A percentile compares a stretch with the other conserved stretches of the same genome.
Conservation (phyloP, 2,888 invertebrate genomes). For the Amiota minor region DNA sequence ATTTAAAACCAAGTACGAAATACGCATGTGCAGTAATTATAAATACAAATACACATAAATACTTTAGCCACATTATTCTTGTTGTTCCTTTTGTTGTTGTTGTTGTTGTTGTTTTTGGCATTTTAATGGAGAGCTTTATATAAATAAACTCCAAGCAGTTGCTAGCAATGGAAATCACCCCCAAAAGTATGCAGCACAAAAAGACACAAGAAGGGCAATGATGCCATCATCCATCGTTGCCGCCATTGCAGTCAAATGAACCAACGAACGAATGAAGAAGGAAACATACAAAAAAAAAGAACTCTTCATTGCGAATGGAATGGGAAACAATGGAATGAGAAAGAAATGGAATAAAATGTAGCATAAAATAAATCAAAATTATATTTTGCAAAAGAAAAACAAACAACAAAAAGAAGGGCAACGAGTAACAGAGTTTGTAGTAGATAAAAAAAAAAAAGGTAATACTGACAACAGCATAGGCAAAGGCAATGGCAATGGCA, state of each 20-base stretch:
- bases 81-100: conserved; percentile 32
- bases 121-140: conserved; percentile 68
- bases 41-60: conserved; percentile 66
- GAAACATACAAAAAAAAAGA: conserved; percentile 12
- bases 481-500: no score
- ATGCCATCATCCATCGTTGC: no score
- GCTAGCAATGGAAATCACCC: conserved; percentile 31
- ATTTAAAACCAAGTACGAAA: conserved; percentile 36
- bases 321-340: no score
- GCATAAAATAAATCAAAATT: conserved; percentile 66
- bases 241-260: conserved; percentile 17
- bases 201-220: neutral
- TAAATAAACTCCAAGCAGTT: conserved; percentile 58
- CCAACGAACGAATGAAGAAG: conserved; percentile 29
- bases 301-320: no score
- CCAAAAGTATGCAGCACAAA: conserved; percentile 33
- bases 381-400: conserved; percentile 64
- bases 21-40: conserved; percentile 73
- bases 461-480: conserved; percentile 35
- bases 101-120: conserved; percentile 40
- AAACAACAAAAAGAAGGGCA: conserved; percentile 33
- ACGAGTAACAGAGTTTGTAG: conserved; percentile 25
- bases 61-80: conserved; percentile 44
- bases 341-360: conserved; percentile 41
- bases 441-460: conserved; percentile 39